A percentile compares a stretch with the other conserved stretches of the same genome.
Conservation (phyloP, 2,113 vertebrate genomes). For the Tringa solitaria region DNA sequence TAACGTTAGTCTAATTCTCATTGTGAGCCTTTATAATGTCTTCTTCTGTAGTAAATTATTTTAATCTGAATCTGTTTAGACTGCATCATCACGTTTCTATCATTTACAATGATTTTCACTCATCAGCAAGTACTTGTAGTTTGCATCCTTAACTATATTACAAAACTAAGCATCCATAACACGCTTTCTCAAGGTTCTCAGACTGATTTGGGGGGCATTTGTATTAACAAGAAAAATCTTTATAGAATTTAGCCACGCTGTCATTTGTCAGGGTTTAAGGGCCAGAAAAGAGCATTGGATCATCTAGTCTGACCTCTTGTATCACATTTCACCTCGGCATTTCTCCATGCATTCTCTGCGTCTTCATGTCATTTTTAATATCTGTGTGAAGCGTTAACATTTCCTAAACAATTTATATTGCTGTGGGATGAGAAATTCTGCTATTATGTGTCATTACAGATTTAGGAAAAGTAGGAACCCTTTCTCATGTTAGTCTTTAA, state of each 20-base stretch:
- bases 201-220: fast-evolving
- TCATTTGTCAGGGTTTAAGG: neutral
- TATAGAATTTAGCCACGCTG: neutral
- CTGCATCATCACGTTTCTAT: neutral
- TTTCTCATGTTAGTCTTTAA: slow-evolving; percentile 29
- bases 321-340: neutral
- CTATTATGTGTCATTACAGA: neutral
- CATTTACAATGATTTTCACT: neutral
- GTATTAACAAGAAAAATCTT: neutral
- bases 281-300: neutral
- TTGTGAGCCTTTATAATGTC: neutral
- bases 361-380: neutral
- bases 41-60: neutral
- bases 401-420: neutral
- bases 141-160: neutral
- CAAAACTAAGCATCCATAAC: neutral
- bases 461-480: neutral
- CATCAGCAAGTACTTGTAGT: neutral
- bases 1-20: neutral
- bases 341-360: neutral
- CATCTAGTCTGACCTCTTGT: neutral
- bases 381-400: neutral
- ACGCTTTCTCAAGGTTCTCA: neutral
- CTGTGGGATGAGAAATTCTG: neutral
- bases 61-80: neutral